Evolutionary conservation across 2,113 vertebrate species (phyloP).

Genomic region (Chiloscyllium plagiosum): DNA sequence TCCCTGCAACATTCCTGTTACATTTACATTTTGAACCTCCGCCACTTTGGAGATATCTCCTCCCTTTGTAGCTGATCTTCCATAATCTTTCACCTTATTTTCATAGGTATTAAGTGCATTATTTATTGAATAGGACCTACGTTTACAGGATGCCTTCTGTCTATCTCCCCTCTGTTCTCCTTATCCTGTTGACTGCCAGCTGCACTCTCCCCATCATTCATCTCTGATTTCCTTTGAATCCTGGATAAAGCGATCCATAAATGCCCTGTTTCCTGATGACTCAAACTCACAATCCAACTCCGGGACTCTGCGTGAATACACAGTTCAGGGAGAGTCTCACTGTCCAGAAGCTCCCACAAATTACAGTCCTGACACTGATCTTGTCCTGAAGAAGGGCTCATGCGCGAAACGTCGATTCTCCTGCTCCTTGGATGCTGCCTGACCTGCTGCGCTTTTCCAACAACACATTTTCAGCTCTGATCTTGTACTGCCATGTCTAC

Average conservation of each 20-base stretch:
- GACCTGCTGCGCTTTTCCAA: too few species aligned
- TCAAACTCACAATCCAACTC: neutral
- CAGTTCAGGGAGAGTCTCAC: neutral
- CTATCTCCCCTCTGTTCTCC: neutral
- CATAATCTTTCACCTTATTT: too few species aligned
- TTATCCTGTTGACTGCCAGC: neutral
- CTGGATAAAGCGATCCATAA: neutral
- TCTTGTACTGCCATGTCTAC: neutral
- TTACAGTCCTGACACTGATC: neutral
- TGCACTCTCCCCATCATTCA: neutral
- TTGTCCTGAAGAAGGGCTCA: too few species aligned
- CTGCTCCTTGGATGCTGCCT: too few species aligned
- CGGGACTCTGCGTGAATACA: neutral
- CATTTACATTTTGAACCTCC: too few species aligned
- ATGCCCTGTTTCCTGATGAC: neutral
- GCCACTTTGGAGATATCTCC: too few species aligned
- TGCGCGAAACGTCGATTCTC: too few species aligned
- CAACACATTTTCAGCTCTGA: too few species aligned
- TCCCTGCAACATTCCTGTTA: too few species aligned
- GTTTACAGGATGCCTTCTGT: neutral
- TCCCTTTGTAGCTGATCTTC: too few species aligned
- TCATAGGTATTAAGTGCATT: too few species aligned
- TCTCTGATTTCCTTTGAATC: neutral
- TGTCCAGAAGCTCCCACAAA: neutral
- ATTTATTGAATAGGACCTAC: too few species aligned